Evolutionary conservation across 1,140 invertebrate genomes (phyloP), one percentile per base, ranked within the genome.

Genomic region (Microplitis demolitor): DNA sequence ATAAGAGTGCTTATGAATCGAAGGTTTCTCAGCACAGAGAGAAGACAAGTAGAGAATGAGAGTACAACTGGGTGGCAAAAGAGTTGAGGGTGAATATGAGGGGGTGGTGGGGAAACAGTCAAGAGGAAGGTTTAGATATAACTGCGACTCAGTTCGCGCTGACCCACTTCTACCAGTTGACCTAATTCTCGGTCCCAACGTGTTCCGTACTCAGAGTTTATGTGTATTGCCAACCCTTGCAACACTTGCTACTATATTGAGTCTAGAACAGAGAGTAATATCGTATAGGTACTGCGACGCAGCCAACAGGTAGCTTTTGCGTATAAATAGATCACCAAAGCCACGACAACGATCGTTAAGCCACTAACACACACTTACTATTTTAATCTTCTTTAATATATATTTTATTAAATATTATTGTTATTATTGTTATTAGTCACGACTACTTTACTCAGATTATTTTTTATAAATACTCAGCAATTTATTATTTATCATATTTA

Each of bases 101-200:
- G 11, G 39, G 39, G 39, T 2, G 39, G 39, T 1, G 5, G 39
- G 11, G 39, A 45, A 45, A 9, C 39, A 45, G 6, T 45, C 39
- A 54, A 66, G 50, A 67, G 11, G 45, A 67, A 34, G 51, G 39
- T 6, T 16, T 13, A 34, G 24, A 54, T 64, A 64, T 45, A 11
- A 60, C 56, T 66, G 24, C 45, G 31, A 69, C 66, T 54, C 50
- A 51, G 16, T 34, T 33, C 31, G 60, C 16, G 54, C 31, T 71
- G 62, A 74, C 64, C 72, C 37, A 74, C 61, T 74, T 74, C 24
- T 39, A 53, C 33, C 53, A 24, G 16, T 66, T 66, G 72, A 71
- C 69, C 69, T 63, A 71, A 64, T 71, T 71, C 69, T 71, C 33
- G 24, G 35, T 68, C 54, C 33, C 34, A 56, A 24, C 24, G 24